Base-by-base conservation (phyloP, 1,140 invertebrate species). In the Macrobrachium rosenbergii region DNA sequence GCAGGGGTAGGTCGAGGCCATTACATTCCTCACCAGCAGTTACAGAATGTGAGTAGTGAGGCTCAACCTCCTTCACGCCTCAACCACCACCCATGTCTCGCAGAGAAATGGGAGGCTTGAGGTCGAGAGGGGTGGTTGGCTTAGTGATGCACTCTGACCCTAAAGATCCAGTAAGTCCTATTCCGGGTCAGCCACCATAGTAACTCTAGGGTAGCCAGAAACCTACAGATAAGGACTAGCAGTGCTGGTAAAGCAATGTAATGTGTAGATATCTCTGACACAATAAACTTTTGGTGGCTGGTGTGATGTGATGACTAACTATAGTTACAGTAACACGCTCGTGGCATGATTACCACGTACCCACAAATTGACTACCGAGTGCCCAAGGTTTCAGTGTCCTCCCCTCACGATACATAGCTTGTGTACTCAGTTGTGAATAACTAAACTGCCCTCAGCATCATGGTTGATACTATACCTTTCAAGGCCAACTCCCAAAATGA, bases 1-100 rank as follows among this genome's bases (percentile, higher is more conserved):
- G 81, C 85, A 17, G 21, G 78, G 84, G 84, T 87, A 87, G 84
- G 84, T 87, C 63, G 78, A 14, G 21, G 43, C 52, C 37, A 59
- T 37, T 37, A 16, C 69, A 43, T 72, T 43, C 21, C n/a, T 59
- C 79, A 45, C 21, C n/a, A 19, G 43, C 79, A 67, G 59, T 21
- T 64, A 23, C 59, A 21, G 62, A 64, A 64, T 45, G 62, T 64
- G 64, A 64, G 23, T 28, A 43, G 11, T 81, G 64, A 21, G 59
- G 79, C 80, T 76, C 45, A 12, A 28, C 77, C 72, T 75, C 69
- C 59, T 59, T 75, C 19, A 59, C 60, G 60, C 60, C 69, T 21
- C 19, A 59, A 7, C 76, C 52, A 21, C 73, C 72, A 58, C 80
- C 43, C n/a, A 76, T 67, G 75, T 37, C 52, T 75, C 10, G 5